Percentiles rank a stretch among this genome's conserved stretches.
Conservation (phyloP, 1,140 invertebrate species). For the Zaprionus taronus region DNA sequence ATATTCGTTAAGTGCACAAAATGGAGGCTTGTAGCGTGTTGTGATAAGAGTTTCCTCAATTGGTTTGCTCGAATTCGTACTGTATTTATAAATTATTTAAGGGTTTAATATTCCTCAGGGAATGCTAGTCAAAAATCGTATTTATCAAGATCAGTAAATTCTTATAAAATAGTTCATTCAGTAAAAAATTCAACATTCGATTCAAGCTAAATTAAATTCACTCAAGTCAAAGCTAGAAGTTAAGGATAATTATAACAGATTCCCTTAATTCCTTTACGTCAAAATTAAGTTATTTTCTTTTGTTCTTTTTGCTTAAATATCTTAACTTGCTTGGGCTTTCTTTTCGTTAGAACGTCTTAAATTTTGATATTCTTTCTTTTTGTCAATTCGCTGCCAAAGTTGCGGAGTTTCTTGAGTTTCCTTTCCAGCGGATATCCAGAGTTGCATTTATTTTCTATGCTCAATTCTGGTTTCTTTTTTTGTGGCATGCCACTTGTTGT, state of each 20-base stretch:
- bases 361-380: background rate
- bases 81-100: background rate
- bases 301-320: background rate
- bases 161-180: background rate
- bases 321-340: background rate
- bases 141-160: background rate
- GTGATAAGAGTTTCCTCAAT: background rate
- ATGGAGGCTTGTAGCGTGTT: background rate
- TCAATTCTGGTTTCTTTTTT: slow-evolving; percentile 7
- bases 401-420: slow-evolving; percentile 13
- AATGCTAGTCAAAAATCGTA: background rate
- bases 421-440: slow-evolving; percentile 19
- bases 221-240: background rate
- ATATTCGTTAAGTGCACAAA: slow-evolving; percentile 9
- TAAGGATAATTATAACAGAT: background rate
- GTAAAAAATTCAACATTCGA: background rate
- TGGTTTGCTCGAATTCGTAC: background rate
- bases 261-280: too few species aligned
- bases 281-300: background rate
- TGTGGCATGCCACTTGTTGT: slow-evolving; percentile 51
- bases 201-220: background rate
- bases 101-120: background rate
- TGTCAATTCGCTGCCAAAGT: slow-evolving; percentile 16
- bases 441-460: slow-evolving; percentile 15
- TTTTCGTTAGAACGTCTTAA: background rate